Conservation (phyloP, 2,797 vertebrate species). For the Glossophaga mutica region DNA sequence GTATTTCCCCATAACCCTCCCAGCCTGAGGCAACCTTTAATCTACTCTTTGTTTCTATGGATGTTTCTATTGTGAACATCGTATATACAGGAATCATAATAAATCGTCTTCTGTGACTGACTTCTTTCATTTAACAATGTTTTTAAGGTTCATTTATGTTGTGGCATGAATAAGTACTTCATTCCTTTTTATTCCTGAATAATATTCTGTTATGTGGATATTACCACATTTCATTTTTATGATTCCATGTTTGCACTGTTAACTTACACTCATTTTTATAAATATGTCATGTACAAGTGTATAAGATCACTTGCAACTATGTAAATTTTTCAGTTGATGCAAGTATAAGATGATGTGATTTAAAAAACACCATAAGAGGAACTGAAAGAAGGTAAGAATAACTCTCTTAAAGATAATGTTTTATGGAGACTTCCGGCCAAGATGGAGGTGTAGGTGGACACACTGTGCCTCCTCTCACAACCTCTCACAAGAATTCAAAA, state of each 20-base stretch:
- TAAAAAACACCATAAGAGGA: not conserved
- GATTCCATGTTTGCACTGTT: not conserved
- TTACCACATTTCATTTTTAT: slow-evolving; percentile 24
- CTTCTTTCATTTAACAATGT: slow-evolving; percentile 3
- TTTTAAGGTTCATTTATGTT: not conserved
- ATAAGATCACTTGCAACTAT: not conserved
- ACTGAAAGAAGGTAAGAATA: not conserved
- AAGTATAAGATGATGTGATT: not conserved
- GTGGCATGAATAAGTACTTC: not conserved
- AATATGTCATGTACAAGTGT: not conserved
- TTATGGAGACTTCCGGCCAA: no score
- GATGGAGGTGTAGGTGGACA: no score
- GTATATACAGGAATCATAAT: not conserved
- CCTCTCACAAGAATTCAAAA: no score
- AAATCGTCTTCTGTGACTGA: not conserved
- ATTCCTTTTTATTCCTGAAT: slow-evolving; percentile 27
- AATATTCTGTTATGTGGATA: not conserved
- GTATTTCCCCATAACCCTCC: not conserved
- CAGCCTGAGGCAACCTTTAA: not conserved
- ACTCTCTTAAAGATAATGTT: not conserved
- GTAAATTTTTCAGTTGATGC: not conserved
- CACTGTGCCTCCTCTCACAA: no score
- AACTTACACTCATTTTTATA: not conserved
- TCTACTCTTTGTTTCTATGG: not conserved
- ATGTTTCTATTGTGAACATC: not conserved